These are phyloP conservation scores for Octodonta nipae DNA, from an alignment of 2,888 invertebrate genomes.

Conservation along the genomic window DNA sequence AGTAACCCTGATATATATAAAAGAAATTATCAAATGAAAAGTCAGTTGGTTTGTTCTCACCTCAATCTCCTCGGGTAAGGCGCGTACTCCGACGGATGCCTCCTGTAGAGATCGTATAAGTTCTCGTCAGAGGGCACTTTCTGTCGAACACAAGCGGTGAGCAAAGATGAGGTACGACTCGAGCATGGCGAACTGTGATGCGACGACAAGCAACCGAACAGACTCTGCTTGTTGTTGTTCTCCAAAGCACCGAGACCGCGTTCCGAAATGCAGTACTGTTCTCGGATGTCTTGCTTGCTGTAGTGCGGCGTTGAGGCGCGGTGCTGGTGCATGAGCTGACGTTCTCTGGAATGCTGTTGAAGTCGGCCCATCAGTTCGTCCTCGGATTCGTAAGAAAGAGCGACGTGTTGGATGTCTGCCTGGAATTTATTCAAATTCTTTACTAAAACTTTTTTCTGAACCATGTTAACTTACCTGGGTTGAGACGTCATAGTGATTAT, in stretches of 20 bases:
- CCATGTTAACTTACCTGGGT: conserved; percentile 27
- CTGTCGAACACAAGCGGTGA: conserved; percentile 76
- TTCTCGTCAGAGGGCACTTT: conserved; percentile 82
- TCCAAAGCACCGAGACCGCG: conserved; percentile 76
- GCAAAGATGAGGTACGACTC: conserved; percentile 42
- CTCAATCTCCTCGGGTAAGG: conserved; percentile 68
- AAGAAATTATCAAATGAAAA: too few relatives aligned
- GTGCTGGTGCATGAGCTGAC: background rate
- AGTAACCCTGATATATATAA: too few relatives aligned
- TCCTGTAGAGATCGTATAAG: conserved; percentile 43
- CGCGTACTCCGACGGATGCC: conserved; percentile 53
- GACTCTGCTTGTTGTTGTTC: conserved; percentile 42
- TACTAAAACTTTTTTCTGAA: too few relatives aligned
- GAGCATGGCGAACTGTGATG: conserved; percentile 53
- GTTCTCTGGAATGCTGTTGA: conserved; percentile 6
- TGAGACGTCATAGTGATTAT: conserved; percentile 34
- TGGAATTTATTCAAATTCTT: too few relatives aligned
- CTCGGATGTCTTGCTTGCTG: conserved; percentile 79
- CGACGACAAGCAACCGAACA: conserved; percentile 76
- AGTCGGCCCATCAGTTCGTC: conserved; percentile 62
- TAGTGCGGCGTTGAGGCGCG: conserved; percentile 47
- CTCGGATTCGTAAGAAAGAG: conserved; percentile 66
- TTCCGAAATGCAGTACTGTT: conserved; percentile 88
- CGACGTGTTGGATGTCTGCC: conserved; percentile 58
- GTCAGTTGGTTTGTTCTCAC: conserved; percentile 22